Evolutionary conservation across 1,140 invertebrate genomes (phyloP), one percentile per base, ranked within the genome.

Genomic region (Bombus superbus): DNA sequence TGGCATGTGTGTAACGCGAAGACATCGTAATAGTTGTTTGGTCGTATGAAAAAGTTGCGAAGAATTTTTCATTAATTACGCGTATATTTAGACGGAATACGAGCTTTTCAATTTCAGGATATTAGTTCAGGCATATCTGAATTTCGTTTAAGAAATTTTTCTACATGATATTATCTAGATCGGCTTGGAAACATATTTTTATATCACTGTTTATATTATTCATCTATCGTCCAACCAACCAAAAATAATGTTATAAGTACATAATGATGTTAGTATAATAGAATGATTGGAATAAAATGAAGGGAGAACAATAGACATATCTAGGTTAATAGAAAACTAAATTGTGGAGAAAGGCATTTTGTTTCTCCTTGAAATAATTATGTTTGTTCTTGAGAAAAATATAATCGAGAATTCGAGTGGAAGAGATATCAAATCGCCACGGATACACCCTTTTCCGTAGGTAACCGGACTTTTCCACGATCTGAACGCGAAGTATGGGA

Each of bases 401-500:
- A 53, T 53, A 22, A 53, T 53, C 47, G 47, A 53, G 6, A 53
- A 53, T 22, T 53, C 47, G 18, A 53, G 5, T 53, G 47, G 18
- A 25, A 38, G 18, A 25, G 18, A 68, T 68, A 38, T 35, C 13
- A 25, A 42, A 22, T n/a, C 25, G 42, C 66, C 35, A 42, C 22
- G 32, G 75, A 68, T 88, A 86, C 84, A 79, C 59, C 84, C 75
- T 83, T 89, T 86, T 88, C 44, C 59, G 47, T 42, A 68, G 13
- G 42, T 85, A 66, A 18, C 11, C 62, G 62, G 47, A 85, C 79
- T 89, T 90, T 90, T 89, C 86, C 88, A 90, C 83, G 83, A 85
- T 83, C 59, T 28, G 68, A 59, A 47, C n/a, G 69, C 74, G 80
- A 74, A 74, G 85, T 91, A 90, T 93, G 92, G 89, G 92, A 93